Conservation (phyloP, 2,888 invertebrate genomes). For the Eupeodes latifasciatus region DNA sequence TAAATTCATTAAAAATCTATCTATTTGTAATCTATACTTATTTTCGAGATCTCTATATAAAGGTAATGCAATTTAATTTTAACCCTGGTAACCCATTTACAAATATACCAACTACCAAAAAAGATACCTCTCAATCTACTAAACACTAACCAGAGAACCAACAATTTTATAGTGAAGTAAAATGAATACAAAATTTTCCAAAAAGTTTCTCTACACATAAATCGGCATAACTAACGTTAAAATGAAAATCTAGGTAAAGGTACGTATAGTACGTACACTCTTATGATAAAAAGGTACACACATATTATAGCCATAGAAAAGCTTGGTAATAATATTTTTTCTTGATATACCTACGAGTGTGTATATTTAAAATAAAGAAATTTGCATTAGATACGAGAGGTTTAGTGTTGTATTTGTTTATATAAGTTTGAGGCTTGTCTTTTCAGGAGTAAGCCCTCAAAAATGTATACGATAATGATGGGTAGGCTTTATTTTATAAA, state of each 20-base stretch:
- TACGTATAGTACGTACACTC: background rate
- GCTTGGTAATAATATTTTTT: slow-evolving; percentile 51
- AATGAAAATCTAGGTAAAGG: slow-evolving; percentile 53
- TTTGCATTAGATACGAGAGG: slow-evolving; percentile 26
- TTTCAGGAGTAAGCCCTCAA: slow-evolving; percentile 26
- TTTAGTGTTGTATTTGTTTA: slow-evolving; percentile 18
- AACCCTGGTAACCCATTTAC: slow-evolving; percentile 1
- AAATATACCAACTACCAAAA: background rate
- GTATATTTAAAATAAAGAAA: background rate
- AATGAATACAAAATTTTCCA: slow-evolving; percentile 29
- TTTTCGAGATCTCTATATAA: no score
- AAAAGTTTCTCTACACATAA: slow-evolving; percentile 21
- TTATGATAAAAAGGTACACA: background rate
- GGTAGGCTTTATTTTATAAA: slow-evolving; percentile 22
- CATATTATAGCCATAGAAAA: background rate
- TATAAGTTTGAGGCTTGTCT: background rate
- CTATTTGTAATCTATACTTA: background rate
- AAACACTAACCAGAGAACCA: background rate
- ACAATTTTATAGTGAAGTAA: background rate
- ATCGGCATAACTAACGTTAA: slow-evolving; percentile 48
- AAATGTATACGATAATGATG: slow-evolving; percentile 21
- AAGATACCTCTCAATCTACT: background rate
- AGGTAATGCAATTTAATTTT: background rate
- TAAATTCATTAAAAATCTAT: background rate
- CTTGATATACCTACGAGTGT: slow-evolving; percentile 38